Evolutionary conservation across 2,888 invertebrate genomes (phyloP), one percentile per base, ranked within the genome.

Genomic region (Lasiommata megera): DNA sequence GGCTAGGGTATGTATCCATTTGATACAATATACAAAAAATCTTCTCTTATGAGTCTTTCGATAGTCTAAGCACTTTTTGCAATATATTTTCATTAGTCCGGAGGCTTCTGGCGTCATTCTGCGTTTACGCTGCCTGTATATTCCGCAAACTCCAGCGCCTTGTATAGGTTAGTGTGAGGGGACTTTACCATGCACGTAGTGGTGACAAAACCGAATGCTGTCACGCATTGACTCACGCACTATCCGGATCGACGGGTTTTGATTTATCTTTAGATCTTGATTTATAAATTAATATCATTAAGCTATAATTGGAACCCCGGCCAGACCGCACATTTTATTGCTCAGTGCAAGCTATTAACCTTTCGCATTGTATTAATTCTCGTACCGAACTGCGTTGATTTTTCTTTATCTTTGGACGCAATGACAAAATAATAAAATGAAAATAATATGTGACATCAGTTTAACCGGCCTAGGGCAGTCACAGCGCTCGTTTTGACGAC

Each of bases 281-380:
- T 67, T 68, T 63, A 65, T 67, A 67, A 67, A 69, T 79, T 80
- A 75, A 79, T 79, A 76, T 76, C 79, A 74, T 81, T 84, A 82
- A 82, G 77, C 74, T 79, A 78, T 82, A 82, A 83, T 81, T 78
- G 77, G 68, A 71, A 66, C 67, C 69, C 67, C 62, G 63, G 68
- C 66, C 61, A 71, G 70, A 64, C 69, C 67, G 68, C 66, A 69
- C 71, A 74, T 70, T 74, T 74, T 74, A 73, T 72, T 64, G 70
- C 69, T 67, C 64, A 63, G 60, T 75, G 72, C 76, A 73, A 75
- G 74, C 72, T 76, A 76, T 76, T 76, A 76, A 79, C 72, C 68
- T 62, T 63, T 62, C 67, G 67, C 72, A 72, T 80, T 78, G 76
- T 80, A 76, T 73, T 70, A 66, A 37, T 14, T 37, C 54, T 51